Evolutionary conservation across 2,888 invertebrate species (phyloP), one percentile per base, ranked within the genome.

Genomic region (Dorcus hopei): DNA sequence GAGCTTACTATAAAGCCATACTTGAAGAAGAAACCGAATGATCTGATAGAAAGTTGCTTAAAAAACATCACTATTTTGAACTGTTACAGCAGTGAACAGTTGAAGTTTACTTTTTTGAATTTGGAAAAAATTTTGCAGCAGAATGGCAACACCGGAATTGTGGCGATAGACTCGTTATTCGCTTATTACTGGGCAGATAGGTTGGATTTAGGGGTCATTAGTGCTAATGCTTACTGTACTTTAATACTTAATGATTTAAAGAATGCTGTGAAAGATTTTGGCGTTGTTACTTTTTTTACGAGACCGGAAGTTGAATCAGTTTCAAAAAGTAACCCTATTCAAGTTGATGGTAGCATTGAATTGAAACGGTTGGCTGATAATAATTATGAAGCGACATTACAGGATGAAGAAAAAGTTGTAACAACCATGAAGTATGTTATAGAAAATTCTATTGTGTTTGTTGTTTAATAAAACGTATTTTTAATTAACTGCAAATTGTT

Each of bases 161-260:
- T 84, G 38, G 76, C 80, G 11, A 67, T 84, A 9, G 83, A 83
- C 61, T 79, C 80, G 56, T 72, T 83, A 38, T 74, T 78, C 11
- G 77, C 80, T 0, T 81, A 79, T 68, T 83, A 82, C 68, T 84
- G 83, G 80, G 65, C 50, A n/a, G 65, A 66, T 50, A 55, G 61
- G 33, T 43, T 38, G n/a, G 54, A 62, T 49, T 39, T 49, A 26
- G 50, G 52, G 11, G 39, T 38, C 23, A 41, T 54, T 39, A 58
- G 58, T 50, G 49, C 50, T 23, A 50, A 49, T 50, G 43, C 48
- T 9, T 54, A 58, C 47, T 58, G 58, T 50, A 45, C 50, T 9
- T 39, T 40, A 41, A 39, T 45, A 26, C 43, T n/a, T 39, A 54
- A 51, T 49, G 33, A 14, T 7, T 40, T 58, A 43, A 39, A 23